A percentile compares a stretch with the other conserved stretches of the same genome.
phyloP scores from a whole-genome alignment of 2,797 vertebrate genomes.

The Thalassophryne amazonica region DNA sequence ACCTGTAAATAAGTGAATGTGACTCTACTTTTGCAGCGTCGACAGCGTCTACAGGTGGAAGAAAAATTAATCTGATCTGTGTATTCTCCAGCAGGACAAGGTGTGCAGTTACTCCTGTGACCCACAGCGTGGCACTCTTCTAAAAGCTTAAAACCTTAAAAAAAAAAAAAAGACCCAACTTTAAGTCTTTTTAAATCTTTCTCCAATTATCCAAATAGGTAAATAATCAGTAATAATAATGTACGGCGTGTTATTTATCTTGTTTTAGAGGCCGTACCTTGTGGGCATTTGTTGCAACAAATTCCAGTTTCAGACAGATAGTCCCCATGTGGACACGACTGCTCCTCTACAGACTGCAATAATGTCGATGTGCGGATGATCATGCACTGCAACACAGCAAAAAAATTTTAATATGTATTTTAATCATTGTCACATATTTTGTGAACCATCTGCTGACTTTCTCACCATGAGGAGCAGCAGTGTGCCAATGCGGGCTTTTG shows the following conservation, averaged over 20 bases:
- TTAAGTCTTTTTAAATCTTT: no score
- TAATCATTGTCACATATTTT: neutral
- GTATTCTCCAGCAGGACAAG: slow-evolving; percentile 25
- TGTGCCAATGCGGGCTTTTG: neutral
- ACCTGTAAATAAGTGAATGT: neutral
- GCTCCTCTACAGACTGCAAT: neutral
- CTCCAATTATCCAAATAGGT: no score
- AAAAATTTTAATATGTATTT: no score
- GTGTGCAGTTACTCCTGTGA: slow-evolving; percentile 30
- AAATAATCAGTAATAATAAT: neutral
- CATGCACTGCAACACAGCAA: slow-evolving; percentile 42
- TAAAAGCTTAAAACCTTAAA: slow-evolving; percentile 63
- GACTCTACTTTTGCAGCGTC: slow-evolving; percentile 40
- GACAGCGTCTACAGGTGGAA: slow-evolving; percentile 16
- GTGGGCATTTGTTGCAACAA: slow-evolving; percentile 73
- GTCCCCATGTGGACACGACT: neutral
- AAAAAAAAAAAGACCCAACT: no score
- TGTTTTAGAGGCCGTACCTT: slow-evolving; percentile 55
- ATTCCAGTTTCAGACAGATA: neutral
- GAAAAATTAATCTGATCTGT: slow-evolving; percentile 19
- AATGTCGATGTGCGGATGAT: neutral
- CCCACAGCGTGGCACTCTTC: neutral
- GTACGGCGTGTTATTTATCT: neutral
- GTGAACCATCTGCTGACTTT: neutral
- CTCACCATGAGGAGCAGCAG: slow-evolving; percentile 55